Evolutionary conservation across 2,888 invertebrate species (phyloP), one percentile per base, ranked within the genome.

Genomic region (Dynastes tityus): DNA sequence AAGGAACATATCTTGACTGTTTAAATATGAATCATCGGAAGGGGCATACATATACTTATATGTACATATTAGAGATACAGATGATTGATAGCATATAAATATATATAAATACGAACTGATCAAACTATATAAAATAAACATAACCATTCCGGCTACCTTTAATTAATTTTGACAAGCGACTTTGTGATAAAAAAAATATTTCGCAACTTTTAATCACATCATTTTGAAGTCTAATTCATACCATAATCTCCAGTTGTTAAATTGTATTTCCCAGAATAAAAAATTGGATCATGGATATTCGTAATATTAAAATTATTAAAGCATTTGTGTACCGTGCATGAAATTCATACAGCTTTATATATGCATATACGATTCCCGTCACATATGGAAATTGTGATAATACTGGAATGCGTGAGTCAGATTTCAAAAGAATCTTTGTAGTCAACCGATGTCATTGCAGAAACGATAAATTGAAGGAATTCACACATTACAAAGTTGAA

Each of bases 1-100:
- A 51, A 27, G 68, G n/a, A 68, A 45, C 27, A 53, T 51, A 68
- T 51, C 68, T 53, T 13, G 27, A 13, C n/a, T 68, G 68, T 68
- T 68, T 51, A 68, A 51, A 68, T 9, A 68, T 6, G 68, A 11
- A 68, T 22, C 68, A 27, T 68, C 51, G n/a, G 40, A 65, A 65
- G 45, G 16, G 8, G 27, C 40, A 51, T 29, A 68, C 22, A 32
- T 32, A 8, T 55, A 55, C 55, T 16, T 55, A 55, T n/a, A 29
- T 63, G 29, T 63, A 29, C 29, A 63, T 63, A 29, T 63, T 32
- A 11, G 63, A 63, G 63, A 63, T 63, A 63, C 13, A 63, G 32
- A 63, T 63, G 63, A 63, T 63, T 29, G 63, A 63, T 63, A 2
- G 32, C 27, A 27, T 27, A 63, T 55, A 55, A 2, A 55, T 53